A percentile compares a stretch with the other conserved stretches of the same genome.
These are phyloP conservation scores for Pseudorasbora parva DNA, from an alignment of 2,113 vertebrate species.

Conservation along the genomic window DNA sequence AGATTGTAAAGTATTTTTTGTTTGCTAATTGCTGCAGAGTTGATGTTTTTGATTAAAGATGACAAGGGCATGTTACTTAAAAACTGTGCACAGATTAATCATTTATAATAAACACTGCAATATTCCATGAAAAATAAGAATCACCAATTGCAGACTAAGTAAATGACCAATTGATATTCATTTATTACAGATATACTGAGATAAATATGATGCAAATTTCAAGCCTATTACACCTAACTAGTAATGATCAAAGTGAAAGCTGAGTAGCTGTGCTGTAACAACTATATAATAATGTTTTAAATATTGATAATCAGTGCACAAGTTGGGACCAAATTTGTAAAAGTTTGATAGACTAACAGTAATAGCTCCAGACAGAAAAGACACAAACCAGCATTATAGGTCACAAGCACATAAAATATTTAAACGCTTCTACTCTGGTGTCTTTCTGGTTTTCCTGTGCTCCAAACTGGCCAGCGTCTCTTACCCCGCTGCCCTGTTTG, in stretches of 20 bases:
- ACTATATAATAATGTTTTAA: not conserved
- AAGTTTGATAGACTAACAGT: not conserved
- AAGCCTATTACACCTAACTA: not conserved
- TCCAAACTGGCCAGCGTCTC: constrained; percentile 37
- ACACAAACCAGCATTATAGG: not conserved
- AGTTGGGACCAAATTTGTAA: not conserved
- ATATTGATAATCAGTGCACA: not conserved
- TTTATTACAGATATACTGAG: not conserved
- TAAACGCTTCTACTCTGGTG: constrained; percentile 7
- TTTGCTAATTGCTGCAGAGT: not conserved
- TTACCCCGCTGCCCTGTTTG: constrained; percentile 94
- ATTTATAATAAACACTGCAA: too few relatives aligned
- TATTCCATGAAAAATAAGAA: too few relatives aligned
- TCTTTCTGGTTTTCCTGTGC: not conserved
- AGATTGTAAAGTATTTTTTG: too few relatives aligned
- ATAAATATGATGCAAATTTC: not conserved
- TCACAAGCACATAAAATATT: constrained; percentile 47
- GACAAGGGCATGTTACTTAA: too few relatives aligned
- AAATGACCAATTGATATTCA: not conserved
- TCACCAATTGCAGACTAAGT: too few relatives aligned
- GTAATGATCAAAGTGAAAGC: not conserved
- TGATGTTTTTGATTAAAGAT: not conserved
- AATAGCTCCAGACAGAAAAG: not conserved
- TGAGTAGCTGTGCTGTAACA: too few relatives aligned
- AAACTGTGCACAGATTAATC: too few relatives aligned